These are phyloP conservation scores for Vulpes vulpes DNA, from an alignment of 2,113 vertebrate species.

Conservation along the genomic window DNA sequence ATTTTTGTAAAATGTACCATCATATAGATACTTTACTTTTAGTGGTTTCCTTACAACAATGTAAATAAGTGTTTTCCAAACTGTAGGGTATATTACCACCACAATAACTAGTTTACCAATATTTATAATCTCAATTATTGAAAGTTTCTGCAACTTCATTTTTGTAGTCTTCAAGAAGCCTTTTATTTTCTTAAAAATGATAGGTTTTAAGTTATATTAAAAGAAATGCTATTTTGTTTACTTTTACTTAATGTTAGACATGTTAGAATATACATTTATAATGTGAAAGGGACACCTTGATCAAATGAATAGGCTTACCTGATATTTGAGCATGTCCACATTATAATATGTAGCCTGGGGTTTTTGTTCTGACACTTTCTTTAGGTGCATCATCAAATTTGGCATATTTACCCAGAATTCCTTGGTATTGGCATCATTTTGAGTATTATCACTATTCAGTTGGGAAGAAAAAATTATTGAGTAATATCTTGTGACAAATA, in stretches of 20 bases:
- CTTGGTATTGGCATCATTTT: slow-evolving; percentile 90
- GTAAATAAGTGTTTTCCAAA: background rate
- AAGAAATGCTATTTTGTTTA: background rate
- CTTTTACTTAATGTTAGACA: background rate
- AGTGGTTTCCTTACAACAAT: background rate
- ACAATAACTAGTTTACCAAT: background rate
- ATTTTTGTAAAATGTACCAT: background rate
- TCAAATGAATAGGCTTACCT: slow-evolving; percentile 88
- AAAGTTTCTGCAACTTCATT: slow-evolving; percentile 6
- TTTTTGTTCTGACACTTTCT: slow-evolving; percentile 98
- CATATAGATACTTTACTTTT: background rate
- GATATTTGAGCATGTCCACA: slow-evolving; percentile 99
- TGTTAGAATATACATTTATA: background rate
- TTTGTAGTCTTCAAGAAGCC: background rate
- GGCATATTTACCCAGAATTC: slow-evolving; percentile 99
- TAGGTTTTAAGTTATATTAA: slow-evolving; percentile 37
- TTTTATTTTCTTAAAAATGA: slow-evolving; percentile 35
- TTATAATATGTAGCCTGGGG: slow-evolving; percentile 99
- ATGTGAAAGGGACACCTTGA: background rate
- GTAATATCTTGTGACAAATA: background rate
- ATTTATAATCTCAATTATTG: background rate
- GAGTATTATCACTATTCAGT: slow-evolving; percentile 90
- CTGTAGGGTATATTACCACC: background rate
- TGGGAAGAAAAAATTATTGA: slow-evolving; percentile 63
- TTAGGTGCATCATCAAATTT: slow-evolving; percentile 97